Evolutionary conservation across 2,797 vertebrate genomes (phyloP).

Genomic region (Eleutherodactylus coqui): DNA sequence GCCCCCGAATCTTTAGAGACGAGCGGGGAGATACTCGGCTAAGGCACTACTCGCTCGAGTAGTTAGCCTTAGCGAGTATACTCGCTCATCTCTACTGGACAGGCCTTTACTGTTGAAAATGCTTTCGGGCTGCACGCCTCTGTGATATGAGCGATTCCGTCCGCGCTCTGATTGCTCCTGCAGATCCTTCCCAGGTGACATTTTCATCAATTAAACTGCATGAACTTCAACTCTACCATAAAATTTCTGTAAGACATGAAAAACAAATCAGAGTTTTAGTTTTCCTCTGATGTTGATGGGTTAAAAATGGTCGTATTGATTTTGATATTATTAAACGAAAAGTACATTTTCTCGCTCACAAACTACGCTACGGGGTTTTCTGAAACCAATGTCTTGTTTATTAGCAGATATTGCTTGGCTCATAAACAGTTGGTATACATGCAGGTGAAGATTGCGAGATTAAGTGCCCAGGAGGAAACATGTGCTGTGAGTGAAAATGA

Average conservation of each 20-base stretch:
- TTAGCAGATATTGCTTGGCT: slow-evolving; percentile 27
- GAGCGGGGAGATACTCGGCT: too few species aligned
- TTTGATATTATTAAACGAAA: slow-evolving; percentile 39
- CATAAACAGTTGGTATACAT: slow-evolving; percentile 12
- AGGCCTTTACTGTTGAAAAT: slow-evolving; percentile 14
- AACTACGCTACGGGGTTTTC: slow-evolving; percentile 10
- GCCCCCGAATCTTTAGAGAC: too few species aligned
- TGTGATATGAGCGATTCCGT: neutral
- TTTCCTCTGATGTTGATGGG: neutral
- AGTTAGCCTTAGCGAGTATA: too few species aligned
- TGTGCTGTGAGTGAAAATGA: neutral
- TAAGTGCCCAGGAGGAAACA: slow-evolving; percentile 19
- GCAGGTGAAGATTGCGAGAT: slow-evolving; percentile 4
- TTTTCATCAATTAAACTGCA: slow-evolving; percentile 5
- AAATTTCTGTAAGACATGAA: neutral
- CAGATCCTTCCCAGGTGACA: neutral
- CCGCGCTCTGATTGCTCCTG: neutral
- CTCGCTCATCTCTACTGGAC: too few species aligned
- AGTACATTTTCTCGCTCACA: slow-evolving; percentile 29
- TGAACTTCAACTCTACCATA: neutral
- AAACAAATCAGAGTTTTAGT: too few species aligned
- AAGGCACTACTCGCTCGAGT: too few species aligned
- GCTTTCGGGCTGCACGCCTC: neutral
- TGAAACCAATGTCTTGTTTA: slow-evolving; percentile 21
- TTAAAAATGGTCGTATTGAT: neutral